Conservation (phyloP, 2,797 vertebrate genomes). For the Picus viridis region DNA sequence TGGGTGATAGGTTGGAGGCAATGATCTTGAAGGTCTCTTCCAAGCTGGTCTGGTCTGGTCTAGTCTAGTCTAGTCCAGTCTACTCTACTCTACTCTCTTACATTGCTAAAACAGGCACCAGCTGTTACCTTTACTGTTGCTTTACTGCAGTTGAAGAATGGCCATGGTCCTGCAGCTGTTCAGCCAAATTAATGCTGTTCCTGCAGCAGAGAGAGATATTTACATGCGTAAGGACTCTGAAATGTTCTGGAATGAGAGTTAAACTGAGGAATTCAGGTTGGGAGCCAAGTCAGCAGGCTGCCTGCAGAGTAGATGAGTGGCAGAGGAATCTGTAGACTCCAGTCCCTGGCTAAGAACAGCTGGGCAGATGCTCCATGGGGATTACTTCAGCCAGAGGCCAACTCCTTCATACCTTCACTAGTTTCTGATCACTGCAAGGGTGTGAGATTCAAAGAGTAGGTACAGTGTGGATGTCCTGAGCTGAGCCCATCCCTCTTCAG, state of each 20-base stretch:
- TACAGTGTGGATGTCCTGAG: not conserved
- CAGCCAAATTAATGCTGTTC: not conserved
- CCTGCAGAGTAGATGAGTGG: not conserved
- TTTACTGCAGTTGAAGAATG: not conserved
- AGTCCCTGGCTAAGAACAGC: not conserved
- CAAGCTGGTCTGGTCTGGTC: too few species aligned
- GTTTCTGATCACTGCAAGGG: not conserved
- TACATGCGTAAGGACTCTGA: not conserved
- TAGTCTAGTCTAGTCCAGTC: too few species aligned
- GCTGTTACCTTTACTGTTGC: not conserved
- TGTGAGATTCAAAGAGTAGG: not conserved
- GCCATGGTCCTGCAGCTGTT: not conserved
- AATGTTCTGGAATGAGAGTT: not conserved
- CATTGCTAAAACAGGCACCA: not conserved
- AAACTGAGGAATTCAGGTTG: slow-evolving; percentile 37
- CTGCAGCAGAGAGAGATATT: slow-evolving; percentile 7
- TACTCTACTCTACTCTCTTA: not conserved
- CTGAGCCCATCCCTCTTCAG: not conserved
- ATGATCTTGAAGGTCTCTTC: too few species aligned
- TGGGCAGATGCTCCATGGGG: accelerated
- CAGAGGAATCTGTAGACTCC: not conserved
- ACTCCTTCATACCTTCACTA: not conserved
- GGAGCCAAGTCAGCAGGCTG: slow-evolving; percentile 39
- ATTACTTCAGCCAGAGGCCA: not conserved
- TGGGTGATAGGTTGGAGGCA: too few species aligned